A percentile compares a stretch with the other conserved stretches of the same genome.
Conservation (phyloP, 2,888 invertebrate species). For the Epistrophe eligans region DNA sequence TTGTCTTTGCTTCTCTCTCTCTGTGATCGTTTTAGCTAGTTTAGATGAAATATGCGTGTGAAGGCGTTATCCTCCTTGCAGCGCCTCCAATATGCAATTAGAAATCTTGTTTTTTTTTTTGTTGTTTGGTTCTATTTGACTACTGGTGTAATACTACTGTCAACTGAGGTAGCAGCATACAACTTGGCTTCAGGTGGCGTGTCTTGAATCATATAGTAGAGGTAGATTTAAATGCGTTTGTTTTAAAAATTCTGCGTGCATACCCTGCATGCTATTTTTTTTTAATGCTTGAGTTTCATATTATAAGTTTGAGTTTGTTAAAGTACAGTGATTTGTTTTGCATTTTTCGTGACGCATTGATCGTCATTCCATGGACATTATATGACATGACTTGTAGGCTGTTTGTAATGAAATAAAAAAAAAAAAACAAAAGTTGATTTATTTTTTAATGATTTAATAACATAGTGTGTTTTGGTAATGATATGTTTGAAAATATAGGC, state of each 20-base stretch:
- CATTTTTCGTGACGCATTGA: slow-evolving; percentile 16
- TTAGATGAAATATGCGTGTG: slow-evolving; percentile 70
- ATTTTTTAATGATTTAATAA: slow-evolving; percentile 25
- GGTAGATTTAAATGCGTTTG: slow-evolving; percentile 21
- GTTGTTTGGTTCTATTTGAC: slow-evolving; percentile 65
- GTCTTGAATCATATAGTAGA: slow-evolving; percentile 10
- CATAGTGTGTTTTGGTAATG: background rate
- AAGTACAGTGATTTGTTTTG: slow-evolving; percentile 9
- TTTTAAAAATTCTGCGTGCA: slow-evolving; percentile 30
- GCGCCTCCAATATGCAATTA: slow-evolving; percentile 58
- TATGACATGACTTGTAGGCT: slow-evolving; percentile 1
- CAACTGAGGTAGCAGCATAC: slow-evolving; percentile 47
- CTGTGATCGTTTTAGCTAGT: slow-evolving; percentile 33
- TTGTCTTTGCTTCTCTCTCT: slow-evolving; percentile 9
- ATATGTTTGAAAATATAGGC: slow-evolving; percentile 1
- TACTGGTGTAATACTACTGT: slow-evolving; percentile 58
- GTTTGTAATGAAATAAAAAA: background rate
- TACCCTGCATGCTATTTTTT: background rate
- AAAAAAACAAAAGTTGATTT: slow-evolving; percentile 7
- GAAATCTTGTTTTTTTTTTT: slow-evolving; percentile 48
- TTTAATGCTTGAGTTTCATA: background rate
- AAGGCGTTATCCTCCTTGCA: slow-evolving; percentile 72
- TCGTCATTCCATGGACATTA: slow-evolving; percentile 25
- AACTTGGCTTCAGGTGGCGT: slow-evolving; percentile 21
- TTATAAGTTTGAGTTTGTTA: background rate